Base-by-base conservation (phyloP, 1,140 invertebrate genomes). In the Holotrichia oblita region DNA sequence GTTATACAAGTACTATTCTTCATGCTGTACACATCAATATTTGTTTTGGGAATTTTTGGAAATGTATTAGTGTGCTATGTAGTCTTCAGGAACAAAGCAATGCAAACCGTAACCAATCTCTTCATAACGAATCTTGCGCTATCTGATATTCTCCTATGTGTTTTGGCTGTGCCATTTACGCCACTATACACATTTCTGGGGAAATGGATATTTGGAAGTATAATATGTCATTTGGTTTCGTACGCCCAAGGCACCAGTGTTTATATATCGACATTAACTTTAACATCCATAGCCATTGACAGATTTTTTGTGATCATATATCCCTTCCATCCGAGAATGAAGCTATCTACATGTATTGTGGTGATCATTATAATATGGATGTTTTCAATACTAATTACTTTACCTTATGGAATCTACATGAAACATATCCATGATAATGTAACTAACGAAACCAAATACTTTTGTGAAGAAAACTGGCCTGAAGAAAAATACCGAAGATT, bases 41-140 rank as follows among this genome's bases (percentile, higher is more conserved):
- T 98, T 85, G 86, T 95, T 0, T 88, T 98, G 24, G 97, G 98
- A 3, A 89, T 99, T 0, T 95, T 95, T 83, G 98, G 98, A 0
- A 99, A 99, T 87, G 93, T 94, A 0, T 88, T 99, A 3, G 98
- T 99, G 40, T 96, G 95, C 84, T 97, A 94, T 87, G 96, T 98
- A 0, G 97, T 99, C 0, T 90, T 94, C 0, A 90, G 95, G 9
- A 99, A 98, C 86, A 93, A 93, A 72, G 92, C 94, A 48, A 99
- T 99, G 98, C 97, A 98, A 86, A 99, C 97, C 0, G 98, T 99
- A 0, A 99, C 98, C 14, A 99, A 99, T 87, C 92, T 98, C 59
- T 99, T 99, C 88, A 99, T 99, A 82, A 96, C 96, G 22, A 99
- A 99, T 87, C 88, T 99, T 77, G 98, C 98, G 0, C 88, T 99